Base-by-base conservation (phyloP, 2,113 vertebrate species). In the Sturnira hondurensis region DNA sequence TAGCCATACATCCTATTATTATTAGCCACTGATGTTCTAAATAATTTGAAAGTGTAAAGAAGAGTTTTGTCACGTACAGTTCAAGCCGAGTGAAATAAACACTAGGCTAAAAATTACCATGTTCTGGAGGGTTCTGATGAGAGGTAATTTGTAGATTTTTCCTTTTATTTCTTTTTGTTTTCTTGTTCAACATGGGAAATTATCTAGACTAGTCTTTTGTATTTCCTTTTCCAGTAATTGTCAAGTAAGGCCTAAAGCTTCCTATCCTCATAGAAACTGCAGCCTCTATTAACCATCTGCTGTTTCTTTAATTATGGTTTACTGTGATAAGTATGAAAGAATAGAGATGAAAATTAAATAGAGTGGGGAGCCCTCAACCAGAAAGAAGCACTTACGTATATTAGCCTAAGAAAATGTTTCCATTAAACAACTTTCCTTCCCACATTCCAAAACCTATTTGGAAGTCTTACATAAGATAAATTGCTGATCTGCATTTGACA, bases 281-380 rank as follows among this genome's bases (percentile, higher is more conserved):
- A 95, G 31, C 31, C 19, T 83, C n/a, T 86, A 26, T 89, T 94
- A 78, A 84, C 56, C 9, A 11, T 74, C 81, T 86, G 67, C 68
- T 89, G 10, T 92, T 82, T 71, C 77, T 80, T 86, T 94, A 88
- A 87, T 93, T 93, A 90, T 36, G n/a, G 52, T 68, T 96, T 82
- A 76, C 86, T 90, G 33, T 89, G 28, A 83, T 61, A 31, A 86
- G 33, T 93, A 43, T 77, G 56, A 87, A 83, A 86, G 68, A 65
- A 45, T 7, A 84, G 41, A 84, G 63, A 94, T 80, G 77, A 80
- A 90, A 93, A 80, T 84, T 73, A 17, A 31, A 31, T 54, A 14
- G 63, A 43, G 19, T 61, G 24, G n/a, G 36, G 33, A 84, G 15
- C 26, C 3, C 16, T 50, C 58, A 20, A 88, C 82, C 36, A 78